These are phyloP conservation scores for Celastrina argiolus DNA, from an alignment of 2,888 invertebrate species.

Conservation along the genomic window DNA sequence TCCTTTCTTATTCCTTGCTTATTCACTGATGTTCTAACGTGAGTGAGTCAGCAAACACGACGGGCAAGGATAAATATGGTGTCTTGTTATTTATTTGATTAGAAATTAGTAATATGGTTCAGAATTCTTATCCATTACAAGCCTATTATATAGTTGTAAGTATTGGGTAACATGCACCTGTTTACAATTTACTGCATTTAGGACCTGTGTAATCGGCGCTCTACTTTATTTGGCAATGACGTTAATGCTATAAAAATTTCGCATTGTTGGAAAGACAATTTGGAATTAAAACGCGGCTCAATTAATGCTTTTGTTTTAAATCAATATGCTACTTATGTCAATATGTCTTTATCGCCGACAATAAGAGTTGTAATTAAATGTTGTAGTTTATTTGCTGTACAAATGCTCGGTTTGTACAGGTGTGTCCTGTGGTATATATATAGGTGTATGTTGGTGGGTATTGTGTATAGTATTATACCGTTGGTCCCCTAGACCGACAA, in stretches of 20 bases:
- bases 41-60: too few species aligned
- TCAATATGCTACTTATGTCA: conserved; percentile 2
- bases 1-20: not conserved
- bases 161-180: not conserved
- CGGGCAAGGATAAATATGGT: too few species aligned
- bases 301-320: conserved; percentile 52
- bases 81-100: not conserved
- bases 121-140: not conserved
- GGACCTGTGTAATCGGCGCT: not conserved
- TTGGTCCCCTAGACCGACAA: conserved; percentile 59
- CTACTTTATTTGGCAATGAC: not conserved
- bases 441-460: conserved; percentile 33
- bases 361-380: conserved; percentile 23
- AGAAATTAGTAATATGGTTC: not conserved
- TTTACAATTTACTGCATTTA: not conserved
- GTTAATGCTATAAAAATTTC: conserved; percentile 42
- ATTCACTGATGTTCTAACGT: not conserved
- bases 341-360: rapidly evolving
- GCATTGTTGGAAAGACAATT: conserved; percentile 49
- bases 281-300: conserved; percentile 43
- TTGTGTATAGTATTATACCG: conserved; percentile 71
- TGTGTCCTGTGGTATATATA: conserved; percentile 62
- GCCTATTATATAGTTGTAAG: not conserved
- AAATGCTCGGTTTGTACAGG: conserved; percentile 51
- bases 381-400: conserved; percentile 30